Evolutionary conservation across 2,113 vertebrate genomes (phyloP).

Genomic region (Picathartes gymnocephalus): DNA sequence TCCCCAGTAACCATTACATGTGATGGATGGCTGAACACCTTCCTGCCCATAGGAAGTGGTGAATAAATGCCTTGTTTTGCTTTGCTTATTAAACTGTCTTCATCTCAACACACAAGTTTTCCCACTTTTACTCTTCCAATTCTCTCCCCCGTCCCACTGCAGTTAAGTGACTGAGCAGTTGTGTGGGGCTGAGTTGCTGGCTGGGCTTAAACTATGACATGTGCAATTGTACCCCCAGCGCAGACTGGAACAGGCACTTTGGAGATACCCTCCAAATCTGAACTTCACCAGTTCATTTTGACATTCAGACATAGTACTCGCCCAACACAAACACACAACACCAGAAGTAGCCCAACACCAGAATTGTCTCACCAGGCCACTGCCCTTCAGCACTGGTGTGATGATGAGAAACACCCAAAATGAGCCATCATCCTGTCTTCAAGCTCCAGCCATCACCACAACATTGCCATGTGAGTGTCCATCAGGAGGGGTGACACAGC

Average conservation of each 20-base stretch:
- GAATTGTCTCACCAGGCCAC: neutral
- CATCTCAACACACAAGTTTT: neutral
- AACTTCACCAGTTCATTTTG: neutral
- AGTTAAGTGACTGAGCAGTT: neutral
- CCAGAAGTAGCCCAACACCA: neutral
- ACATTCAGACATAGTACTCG: neutral
- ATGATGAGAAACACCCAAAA: neutral
- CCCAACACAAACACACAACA: neutral
- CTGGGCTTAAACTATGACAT: neutral
- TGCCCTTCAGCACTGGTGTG: neutral
- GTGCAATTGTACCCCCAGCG: neutral
- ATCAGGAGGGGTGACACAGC: neutral
- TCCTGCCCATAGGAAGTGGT: neutral
- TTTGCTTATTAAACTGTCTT: neutral
- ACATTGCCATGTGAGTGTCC: neutral
- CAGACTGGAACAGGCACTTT: neutral
- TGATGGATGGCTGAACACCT: neutral
- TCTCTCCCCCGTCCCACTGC: neutral
- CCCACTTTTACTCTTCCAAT: neutral
- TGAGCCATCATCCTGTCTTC: no score
- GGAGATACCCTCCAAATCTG: neutral
- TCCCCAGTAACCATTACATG: neutral
- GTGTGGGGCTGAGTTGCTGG: neutral
- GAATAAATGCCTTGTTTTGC: neutral
- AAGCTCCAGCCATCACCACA: neutral